Evolutionary conservation across 1,140 invertebrate species (phyloP).

Genomic region (Drosophila watanabei): DNA sequence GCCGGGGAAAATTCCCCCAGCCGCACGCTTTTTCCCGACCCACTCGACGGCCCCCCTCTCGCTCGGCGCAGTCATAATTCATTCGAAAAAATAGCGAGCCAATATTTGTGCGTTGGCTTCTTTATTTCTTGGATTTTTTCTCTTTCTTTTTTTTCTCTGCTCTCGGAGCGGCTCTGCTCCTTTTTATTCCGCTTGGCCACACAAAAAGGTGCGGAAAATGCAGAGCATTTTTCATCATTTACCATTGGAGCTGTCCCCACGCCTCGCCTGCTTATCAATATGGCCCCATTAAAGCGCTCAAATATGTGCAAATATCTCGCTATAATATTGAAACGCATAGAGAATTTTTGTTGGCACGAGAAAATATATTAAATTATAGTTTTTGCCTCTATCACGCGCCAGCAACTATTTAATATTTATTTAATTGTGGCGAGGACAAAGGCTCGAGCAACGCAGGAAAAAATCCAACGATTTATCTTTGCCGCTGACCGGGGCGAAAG

Average conservation of each 20-base stretch:
- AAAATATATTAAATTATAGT: slow-evolving; percentile 44
- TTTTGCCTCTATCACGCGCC: slow-evolving; percentile 28
- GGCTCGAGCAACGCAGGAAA: slow-evolving; percentile 13
- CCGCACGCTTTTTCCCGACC: not conserved
- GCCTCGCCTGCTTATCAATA: slow-evolving; percentile 66
- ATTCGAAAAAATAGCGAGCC: slow-evolving; percentile 72
- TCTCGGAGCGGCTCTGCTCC: slow-evolving; percentile 14
- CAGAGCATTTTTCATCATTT: slow-evolving; percentile 82
- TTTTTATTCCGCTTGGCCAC: slow-evolving; percentile 63
- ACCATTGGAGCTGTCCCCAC: slow-evolving; percentile 36
- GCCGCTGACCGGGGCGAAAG: slow-evolving; percentile 12
- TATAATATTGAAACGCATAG: slow-evolving; percentile 41
- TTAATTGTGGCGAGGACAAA: slow-evolving; percentile 49
- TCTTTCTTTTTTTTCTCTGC: slow-evolving; percentile 18
- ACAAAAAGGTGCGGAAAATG: slow-evolving; percentile 75
- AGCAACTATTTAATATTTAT: slow-evolving; percentile 58
- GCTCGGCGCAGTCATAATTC: slow-evolving; percentile 67
- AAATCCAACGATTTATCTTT: slow-evolving; percentile 62
- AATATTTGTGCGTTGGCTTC: slow-evolving; percentile 78
- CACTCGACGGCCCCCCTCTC: slow-evolving; percentile 16
- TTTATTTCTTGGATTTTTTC: slow-evolving; percentile 58
- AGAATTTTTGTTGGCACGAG: not conserved
- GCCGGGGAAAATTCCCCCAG: not conserved
- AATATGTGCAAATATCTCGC: slow-evolving; percentile 49
- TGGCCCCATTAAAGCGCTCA: slow-evolving; percentile 55